phyloP scores from a whole-genome alignment of 2,888 invertebrate species.

The Acleris holmiana region DNA sequence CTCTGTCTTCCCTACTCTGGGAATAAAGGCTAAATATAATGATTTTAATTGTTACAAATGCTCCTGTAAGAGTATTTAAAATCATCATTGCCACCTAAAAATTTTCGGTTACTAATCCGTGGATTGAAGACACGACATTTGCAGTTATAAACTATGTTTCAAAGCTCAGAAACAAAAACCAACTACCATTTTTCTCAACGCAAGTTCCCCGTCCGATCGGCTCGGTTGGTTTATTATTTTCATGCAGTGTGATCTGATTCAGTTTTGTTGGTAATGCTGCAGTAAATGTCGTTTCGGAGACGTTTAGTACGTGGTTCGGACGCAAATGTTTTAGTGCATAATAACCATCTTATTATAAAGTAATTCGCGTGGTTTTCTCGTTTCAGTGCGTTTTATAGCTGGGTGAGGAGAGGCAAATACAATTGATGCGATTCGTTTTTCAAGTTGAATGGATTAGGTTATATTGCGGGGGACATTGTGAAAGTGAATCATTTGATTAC shows the following conservation, averaged over 20 bases:
- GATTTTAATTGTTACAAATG: too few species aligned
- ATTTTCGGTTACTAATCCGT: too few species aligned
- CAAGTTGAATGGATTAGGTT: too few species aligned
- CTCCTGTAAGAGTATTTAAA: too few species aligned
- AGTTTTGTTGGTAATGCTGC: conserved; percentile 3
- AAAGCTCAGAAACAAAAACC: background rate
- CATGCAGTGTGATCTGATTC: background rate
- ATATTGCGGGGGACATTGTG: too few species aligned
- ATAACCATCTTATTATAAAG: background rate
- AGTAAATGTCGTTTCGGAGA: conserved; percentile 1
- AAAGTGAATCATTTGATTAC: too few species aligned
- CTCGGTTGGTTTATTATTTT: background rate
- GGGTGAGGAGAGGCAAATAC: background rate
- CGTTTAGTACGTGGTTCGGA: conserved; percentile 11
- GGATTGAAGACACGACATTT: too few species aligned
- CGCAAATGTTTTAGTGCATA: conserved; percentile 1
- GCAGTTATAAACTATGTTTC: background rate
- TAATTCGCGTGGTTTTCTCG: background rate
- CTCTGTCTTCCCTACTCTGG: too few species aligned
- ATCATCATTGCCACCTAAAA: too few species aligned
- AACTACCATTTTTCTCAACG: background rate
- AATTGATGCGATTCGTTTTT: too few species aligned
- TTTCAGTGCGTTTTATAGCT: background rate
- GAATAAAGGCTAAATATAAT: too few species aligned
- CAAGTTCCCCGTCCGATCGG: background rate